Evolutionary conservation across 2,113 vertebrate genomes (phyloP).

Genomic region (Nesoenas mayeri): DNA sequence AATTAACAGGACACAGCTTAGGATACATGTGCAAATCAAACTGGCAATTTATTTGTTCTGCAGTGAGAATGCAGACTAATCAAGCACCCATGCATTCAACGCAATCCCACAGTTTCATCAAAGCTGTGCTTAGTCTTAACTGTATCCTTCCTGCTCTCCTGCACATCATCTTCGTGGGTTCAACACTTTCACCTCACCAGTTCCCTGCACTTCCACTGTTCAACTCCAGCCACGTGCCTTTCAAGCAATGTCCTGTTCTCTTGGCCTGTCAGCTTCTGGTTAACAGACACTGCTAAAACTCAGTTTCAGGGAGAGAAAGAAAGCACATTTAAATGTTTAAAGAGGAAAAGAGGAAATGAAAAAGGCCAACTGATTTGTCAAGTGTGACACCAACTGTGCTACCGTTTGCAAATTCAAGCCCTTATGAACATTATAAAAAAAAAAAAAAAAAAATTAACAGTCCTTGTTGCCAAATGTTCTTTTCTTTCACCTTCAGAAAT

Average conservation of each 20-base stretch:
- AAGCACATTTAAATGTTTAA: neutral
- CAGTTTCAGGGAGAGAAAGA: neutral
- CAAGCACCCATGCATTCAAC: neutral
- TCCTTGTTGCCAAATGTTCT: neutral
- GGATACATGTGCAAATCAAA: neutral
- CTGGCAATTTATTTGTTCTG: neutral
- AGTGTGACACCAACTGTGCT: neutral
- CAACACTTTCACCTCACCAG: neutral
- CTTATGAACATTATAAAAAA: neutral
- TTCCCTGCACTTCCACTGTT: neutral
- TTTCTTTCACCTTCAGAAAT: neutral
- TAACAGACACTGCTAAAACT: neutral
- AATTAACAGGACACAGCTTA: neutral
- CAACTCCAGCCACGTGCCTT: neutral
- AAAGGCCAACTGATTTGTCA: neutral
- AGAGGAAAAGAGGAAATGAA: neutral
- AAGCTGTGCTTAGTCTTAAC: neutral
- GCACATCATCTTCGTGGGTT: neutral
- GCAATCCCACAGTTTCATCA: neutral
- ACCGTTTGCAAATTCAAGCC: neutral
- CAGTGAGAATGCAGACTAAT: neutral
- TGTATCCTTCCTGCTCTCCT: neutral
- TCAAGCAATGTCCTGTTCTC: neutral
- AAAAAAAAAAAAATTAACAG: neutral
- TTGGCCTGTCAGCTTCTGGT: neutral